phyloP scores from a whole-genome alignment of 2,888 invertebrate genomes.

The Taenaris catops region DNA sequence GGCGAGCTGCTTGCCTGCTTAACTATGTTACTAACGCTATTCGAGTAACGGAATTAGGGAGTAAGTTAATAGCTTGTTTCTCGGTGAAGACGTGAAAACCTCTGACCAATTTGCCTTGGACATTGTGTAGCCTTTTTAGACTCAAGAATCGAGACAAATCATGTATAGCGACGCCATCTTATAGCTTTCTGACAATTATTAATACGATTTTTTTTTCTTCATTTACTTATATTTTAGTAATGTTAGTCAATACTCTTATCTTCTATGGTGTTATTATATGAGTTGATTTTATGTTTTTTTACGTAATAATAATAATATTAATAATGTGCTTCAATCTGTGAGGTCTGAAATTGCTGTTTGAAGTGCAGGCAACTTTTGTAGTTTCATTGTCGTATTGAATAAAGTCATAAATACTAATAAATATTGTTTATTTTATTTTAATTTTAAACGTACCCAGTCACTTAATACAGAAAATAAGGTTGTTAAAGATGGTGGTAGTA shows the following conservation, averaged over 20 bases:
- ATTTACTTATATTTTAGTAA: conserved; percentile 70
- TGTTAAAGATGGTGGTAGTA: too few relatives aligned
- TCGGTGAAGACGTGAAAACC: conserved; percentile 66
- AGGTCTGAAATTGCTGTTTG: conserved; percentile 68
- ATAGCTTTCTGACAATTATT: conserved; percentile 63
- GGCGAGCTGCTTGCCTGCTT: conserved; percentile 65
- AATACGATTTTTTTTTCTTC: conserved; percentile 36
- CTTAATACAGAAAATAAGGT: too few relatives aligned
- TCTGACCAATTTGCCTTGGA: conserved; percentile 80
- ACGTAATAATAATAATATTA: conserved; percentile 44
- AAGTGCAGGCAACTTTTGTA: conserved; percentile 79
- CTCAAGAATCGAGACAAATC: conserved; percentile 66
- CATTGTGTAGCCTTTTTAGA: conserved; percentile 77
- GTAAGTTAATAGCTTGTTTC: conserved; percentile 71
- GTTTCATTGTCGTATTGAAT: conserved; percentile 81
- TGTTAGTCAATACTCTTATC: conserved; percentile 60
- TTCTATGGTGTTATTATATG: conserved; percentile 59
- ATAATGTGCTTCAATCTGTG: conserved; percentile 76
- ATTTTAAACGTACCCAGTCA: background rate
- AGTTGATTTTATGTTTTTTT: conserved; percentile 59
- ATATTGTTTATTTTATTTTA: conserved; percentile 28
- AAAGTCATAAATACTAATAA: conserved; percentile 76
- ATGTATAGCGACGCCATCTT: conserved; percentile 71
- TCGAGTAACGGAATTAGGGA: conserved; percentile 55
- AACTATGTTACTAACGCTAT: conserved; percentile 52